Base-by-base conservation (phyloP, 2,888 invertebrate species). In the Sisyra terminalis region DNA sequence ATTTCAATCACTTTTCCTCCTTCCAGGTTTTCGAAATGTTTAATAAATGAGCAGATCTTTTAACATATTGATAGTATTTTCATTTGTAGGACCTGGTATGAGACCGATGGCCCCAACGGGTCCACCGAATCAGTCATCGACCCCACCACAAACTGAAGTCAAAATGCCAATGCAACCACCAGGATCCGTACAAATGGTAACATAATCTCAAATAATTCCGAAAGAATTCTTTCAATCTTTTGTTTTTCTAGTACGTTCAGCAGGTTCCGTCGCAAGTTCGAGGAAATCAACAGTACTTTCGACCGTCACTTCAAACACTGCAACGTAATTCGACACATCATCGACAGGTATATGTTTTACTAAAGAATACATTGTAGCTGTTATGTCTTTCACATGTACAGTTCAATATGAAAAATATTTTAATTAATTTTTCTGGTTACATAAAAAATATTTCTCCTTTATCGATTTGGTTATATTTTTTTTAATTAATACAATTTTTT, bases 121-220 rank as follows among this genome's bases (percentile, higher is more conserved):
- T 44, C 62, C 63, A 40, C 62, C 62, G 16, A 63, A 57, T 48
- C 63, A 61, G 50, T 51, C 64, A 31, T 60, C 63, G n/a, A 62
- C 63, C 29, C 64, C 63, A 39, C 62, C 63, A 32, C 63, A 61
- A 50, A 11, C 29, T 13, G 53, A 52, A 44, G 47, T 63, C 36
- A 63, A 62, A 52, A 59, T 60, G 39, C 51, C 53, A 45, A 51
- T 59, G 45, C 53, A 58, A 44, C 53, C 51, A 11, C 41, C 40
- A 11, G 42, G 40, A 29, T 56, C 55, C 36, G 52, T 61, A 51
- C 54, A 51, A 44, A 52, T 59, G 51, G 58, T 59, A 52, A 56
- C 55, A n/a, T 30, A 3, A n/a, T n/a, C n/a, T n/a, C n/a, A n/a
- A n/a, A n/a, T 30, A 30, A 30, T 30, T 30, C 5, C 10, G 32